Base-by-base conservation (phyloP, 2,888 invertebrate species). In the Argynnis bischoffii region DNA sequence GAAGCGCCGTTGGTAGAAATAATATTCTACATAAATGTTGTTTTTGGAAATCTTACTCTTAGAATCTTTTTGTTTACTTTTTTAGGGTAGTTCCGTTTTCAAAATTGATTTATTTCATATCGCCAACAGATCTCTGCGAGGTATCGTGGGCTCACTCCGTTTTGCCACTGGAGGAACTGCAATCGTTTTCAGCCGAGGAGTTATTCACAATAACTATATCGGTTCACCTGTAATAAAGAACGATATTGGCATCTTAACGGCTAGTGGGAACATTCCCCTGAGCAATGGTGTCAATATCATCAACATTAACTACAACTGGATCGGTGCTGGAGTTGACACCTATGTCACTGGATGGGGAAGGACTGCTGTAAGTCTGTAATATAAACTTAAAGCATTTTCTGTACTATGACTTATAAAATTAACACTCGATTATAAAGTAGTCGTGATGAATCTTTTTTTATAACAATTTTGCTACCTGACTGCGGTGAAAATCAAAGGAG, bases 171-270 rank as follows among this genome's bases (percentile, higher is more conserved):
- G 74, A 1, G 91, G 89, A 0, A 66, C 69, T 5, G 21, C 69
- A 6, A 83, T 83, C 77, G 16, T 69, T 8, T n/a, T 87, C 16
- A 53, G 75, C 0, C 79, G 87, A 50, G 83, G 84, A 78, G 79
- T 86, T 11, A 86, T 82, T 31, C 90, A 91, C 74, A 76, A 77
- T 1, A 67, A 85, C 77, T 90, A 88, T 79, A 71, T n/a, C n/a
- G 84, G 1, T 0, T 2, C 18, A 31, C 55, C 55, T 21, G 63
- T 18, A 16, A 77, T 81, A 69, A 82, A 81, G 72, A 80, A 82
- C 71, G 82, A 83, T 74, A 77, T 82, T 46, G 80, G 78, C 0
- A 8, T 80, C 5, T 74, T 81, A 16, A 63, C 75, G 54, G 77
- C 80, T 53, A n/a, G 61, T 6, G 3, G 55, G 1, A 61, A 72